Evolutionary conservation across 2,797 vertebrate genomes (phyloP), one percentile per base, ranked within the genome.

Genomic region (Dermochelys coriacea): DNA sequence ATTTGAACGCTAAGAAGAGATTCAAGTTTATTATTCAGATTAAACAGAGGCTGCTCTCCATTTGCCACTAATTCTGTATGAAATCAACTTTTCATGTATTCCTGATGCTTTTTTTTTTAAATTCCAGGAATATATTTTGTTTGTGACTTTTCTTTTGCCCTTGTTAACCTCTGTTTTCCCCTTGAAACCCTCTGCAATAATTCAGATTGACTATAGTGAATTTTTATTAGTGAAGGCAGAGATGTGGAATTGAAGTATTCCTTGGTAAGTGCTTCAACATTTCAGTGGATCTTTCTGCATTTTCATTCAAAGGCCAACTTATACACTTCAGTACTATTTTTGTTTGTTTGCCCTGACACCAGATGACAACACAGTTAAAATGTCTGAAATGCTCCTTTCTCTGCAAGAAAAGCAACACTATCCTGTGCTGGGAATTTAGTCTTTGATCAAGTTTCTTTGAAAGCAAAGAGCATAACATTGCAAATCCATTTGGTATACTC

Each of bases 221-320:
- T 95, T 75, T 91, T 91, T 93, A 57, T 95, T 86, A 89, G 88
- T 31, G 50, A 54, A 27, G 57, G 15, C 49, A 50, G 71, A 93
- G 80, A 71, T 83, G 45, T 91, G 77, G 74, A 95, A 83, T 31
- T 81, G 8, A 88, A 83, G 51, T 78, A 51, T 85, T 96, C 94
- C 29, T 74, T 91, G 45, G 37, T 45, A 92, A 94, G 77, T 19
- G 10, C 41, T 89, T 89, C 31, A 78, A 50, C 3, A 2, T 80
- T 96, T 79, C 6, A 5, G 31, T 85, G 55, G 54, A 7, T 37
- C 93, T 94, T 55, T 78, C n/a, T 87, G 37, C 82, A 12, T 79
- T 85, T 93, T 84, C 31, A 7, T 88, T 78, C 91, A 52, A 47
- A 34, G 80, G 55, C 86, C 27, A 8, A 68, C 68, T 47, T 83